Evolutionary conservation across 2,113 vertebrate species (phyloP), one percentile per base, ranked within the genome.

Genomic region (Acinonyx jubatus): DNA sequence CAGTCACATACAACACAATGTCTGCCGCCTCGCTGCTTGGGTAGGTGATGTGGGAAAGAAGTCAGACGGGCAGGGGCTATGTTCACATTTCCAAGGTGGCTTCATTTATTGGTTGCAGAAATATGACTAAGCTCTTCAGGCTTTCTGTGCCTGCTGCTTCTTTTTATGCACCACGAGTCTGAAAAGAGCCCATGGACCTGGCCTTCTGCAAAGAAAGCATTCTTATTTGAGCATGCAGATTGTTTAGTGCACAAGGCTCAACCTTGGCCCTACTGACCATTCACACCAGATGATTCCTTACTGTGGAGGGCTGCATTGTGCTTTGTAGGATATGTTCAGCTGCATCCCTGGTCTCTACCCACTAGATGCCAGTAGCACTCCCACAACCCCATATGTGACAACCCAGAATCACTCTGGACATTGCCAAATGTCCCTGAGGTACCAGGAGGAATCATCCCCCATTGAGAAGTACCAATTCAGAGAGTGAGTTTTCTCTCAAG

Each of bases 171-270:
- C 38, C 33, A 5, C 45, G 73, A 91, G 65, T 55, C 90, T 93
- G 27, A 82, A 93, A 91, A 93, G 52, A 84, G 50, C 16, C 89
- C 19, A 1, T 63, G 93, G 79, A 76, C 38, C 89, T n/a, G 29
- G 31, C 23, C 27, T 88, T 97, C 76, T 83, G 91, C 65, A 94
- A 96, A 96, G 79, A 93, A 93, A 92, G 0, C 18, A 68, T 57
- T 41, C 38, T 80, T 31, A 25, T 57, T 57, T 68, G 55, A 93
- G 84, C 21, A 79, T 36, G 21, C 7, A 14, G 61, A 81, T 71
- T 76, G 4, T 93, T 36, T 29, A 86, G 63, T 71, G 7, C 55
- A 69, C 13, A 41, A 63, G 45, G 41, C 69, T 88, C 36, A 57
- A 12, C 16, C 25, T 27, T 52, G 55, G 57, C 38, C 10, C 31